Percentiles rank a stretch among this genome's conserved stretches.
These are phyloP conservation scores for Lepas anatifera DNA, from an alignment of 2,888 invertebrate genomes.

Conservation along the genomic window DNA sequence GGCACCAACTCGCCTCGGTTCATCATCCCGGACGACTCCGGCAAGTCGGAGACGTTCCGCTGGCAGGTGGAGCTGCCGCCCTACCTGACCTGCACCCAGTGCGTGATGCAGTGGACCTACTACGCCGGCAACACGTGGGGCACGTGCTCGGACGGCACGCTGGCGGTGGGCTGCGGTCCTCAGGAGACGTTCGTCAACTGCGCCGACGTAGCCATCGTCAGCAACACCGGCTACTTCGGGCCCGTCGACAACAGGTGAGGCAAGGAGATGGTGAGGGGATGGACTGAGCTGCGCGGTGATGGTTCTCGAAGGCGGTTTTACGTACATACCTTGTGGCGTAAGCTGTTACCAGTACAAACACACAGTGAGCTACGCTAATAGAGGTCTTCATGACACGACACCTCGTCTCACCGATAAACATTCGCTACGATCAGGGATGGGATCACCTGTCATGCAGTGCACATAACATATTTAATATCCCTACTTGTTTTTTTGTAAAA, in stretches of 20 bases:
- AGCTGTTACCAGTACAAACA: too few relatives aligned
- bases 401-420: too few relatives aligned
- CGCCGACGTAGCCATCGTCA: constrained; percentile 70
- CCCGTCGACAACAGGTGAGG: constrained; percentile 20
- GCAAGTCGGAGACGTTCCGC: constrained; percentile 48
- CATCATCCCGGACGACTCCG: constrained; percentile 56
- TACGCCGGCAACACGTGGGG: constrained; percentile 90
- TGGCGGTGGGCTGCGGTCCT: constrained; percentile 66
- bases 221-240: constrained; percentile 52
- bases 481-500: too few relatives aligned
- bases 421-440: too few relatives aligned
- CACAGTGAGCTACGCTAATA: too few relatives aligned
- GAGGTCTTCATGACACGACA: too few relatives aligned
- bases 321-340: too few relatives aligned
- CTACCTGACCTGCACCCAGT: constrained; percentile 72
- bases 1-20: constrained; percentile 52
- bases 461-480: too few relatives aligned
- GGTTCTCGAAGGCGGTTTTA: too few relatives aligned
- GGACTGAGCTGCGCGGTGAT: too few relatives aligned
- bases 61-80: constrained; percentile 67
- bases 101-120: constrained; percentile 88
- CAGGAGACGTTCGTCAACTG: constrained; percentile 86
- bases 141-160: constrained; percentile 30
- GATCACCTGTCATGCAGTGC: too few relatives aligned
- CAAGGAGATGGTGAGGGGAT: too few relatives aligned